Base-by-base conservation (phyloP, 2,888 invertebrate genomes). In the Hoplodrina ambigua region DNA sequence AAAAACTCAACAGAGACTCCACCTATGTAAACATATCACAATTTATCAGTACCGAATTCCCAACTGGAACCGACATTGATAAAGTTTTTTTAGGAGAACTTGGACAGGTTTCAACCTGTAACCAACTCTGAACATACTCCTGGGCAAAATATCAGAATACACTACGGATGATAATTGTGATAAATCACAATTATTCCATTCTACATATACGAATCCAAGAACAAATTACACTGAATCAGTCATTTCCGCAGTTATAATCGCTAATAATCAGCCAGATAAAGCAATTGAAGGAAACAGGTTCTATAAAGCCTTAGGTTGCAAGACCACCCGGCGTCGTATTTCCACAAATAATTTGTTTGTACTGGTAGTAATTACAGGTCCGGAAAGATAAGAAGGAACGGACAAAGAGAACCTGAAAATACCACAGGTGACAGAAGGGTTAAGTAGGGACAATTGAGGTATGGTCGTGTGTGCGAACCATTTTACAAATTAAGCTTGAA, bases 261-360 rank as follows among this genome's bases (percentile, higher is more conserved):
- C 56, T 68, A 61, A 54, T 75, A 63, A 46, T 59, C 68, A 57
- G 68, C 49, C 75, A 61, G 68, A 63, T 57, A 75, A 65, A 44
- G 59, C 52, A 54, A 74, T 66, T 63, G 53, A 58, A 17, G 33
- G 53, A 53, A 74, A 74, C 80, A 46, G 68, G 80, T 80, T 80
- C 60, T 63, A 25, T 37, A 19, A 13, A 56, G 63, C 30, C 46
- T 78, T 60, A 78, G 80, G 71, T 74, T 58, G 49, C 50, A 33
- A 61, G 78, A 58, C 78, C 72, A 74, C 73, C 73, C 74, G 54
- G 66, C 50, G 57, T 41, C 58, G 13, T 54, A 65, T 54, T 58
- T 25, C 72, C 50, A 72, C 25, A 62, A 79, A 66, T 73, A 55
- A 72, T 50, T n/a, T 50, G 54, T 54, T 41, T 11, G 46, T 17